Conservation (phyloP, 2,113 vertebrate species). For the Zapus hudsonius region DNA sequence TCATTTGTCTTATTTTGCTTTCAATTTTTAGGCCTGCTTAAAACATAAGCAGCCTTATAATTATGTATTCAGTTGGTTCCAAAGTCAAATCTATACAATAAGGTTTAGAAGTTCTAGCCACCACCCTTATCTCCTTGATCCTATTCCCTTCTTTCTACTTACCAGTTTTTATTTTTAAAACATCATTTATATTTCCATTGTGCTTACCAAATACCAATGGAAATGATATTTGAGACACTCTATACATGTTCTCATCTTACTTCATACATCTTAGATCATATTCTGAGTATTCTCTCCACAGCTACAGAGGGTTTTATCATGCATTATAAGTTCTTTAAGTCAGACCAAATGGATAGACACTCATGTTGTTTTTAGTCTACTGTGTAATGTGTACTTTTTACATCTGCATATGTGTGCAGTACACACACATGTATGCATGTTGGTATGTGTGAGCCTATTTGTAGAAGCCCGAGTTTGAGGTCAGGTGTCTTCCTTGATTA, state of each 20-base stretch:
- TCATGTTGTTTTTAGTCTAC: neutral
- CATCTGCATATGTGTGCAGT: too few species aligned
- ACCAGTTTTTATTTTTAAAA: neutral
- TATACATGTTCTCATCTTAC: neutral
- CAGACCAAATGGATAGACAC: neutral
- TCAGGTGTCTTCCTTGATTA: too few species aligned
- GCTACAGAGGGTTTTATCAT: neutral
- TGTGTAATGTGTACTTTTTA: neutral
- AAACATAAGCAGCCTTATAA: neutral
- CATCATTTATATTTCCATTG: neutral
- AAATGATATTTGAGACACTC: neutral
- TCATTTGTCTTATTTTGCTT: conserved; percentile 15
- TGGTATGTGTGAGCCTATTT: too few species aligned
- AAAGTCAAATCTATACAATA: neutral
- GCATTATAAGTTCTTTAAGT: neutral
- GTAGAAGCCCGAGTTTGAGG: too few species aligned
- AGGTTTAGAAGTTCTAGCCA: neutral
- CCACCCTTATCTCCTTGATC: neutral
- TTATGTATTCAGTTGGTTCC: neutral
- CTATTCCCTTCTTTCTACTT: neutral
- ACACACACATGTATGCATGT: too few species aligned
- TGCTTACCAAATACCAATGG: neutral
- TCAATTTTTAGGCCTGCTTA: conserved; percentile 16
- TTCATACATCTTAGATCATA: too few species aligned
- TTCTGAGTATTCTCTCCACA: neutral